Percentiles rank a stretch among this genome's conserved stretches.
phyloP scores from a whole-genome alignment of 1,140 invertebrate genomes.

The Colletes gigas region DNA sequence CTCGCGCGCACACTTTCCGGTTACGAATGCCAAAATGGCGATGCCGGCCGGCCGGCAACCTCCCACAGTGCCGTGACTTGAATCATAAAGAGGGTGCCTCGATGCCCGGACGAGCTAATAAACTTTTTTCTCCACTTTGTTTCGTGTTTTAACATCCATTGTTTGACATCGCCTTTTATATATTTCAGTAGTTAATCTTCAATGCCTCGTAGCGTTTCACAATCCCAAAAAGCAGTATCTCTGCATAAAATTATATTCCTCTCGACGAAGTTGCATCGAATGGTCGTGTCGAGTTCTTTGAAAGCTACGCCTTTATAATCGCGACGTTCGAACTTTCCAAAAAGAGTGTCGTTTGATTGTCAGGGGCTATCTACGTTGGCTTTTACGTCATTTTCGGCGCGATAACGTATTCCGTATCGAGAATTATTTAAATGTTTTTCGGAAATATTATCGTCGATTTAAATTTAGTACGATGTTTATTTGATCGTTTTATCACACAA shows the following conservation, averaged over 20 bases:
- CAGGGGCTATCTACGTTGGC: too few relatives aligned
- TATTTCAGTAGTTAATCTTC: not conserved
- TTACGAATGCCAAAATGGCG: constrained; percentile 80
- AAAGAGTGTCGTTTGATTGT: not conserved
- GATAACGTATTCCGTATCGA: too few relatives aligned
- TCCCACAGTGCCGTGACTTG: constrained; percentile 66
- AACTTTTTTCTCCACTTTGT: not conserved
- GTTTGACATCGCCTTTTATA: too few relatives aligned
- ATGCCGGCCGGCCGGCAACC: constrained; percentile 72
- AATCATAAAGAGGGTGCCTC: constrained; percentile 11
- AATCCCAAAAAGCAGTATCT: not conserved
- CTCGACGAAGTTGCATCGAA: not conserved
- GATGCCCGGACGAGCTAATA: not conserved
- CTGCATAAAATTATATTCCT: not conserved
- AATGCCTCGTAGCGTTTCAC: not conserved
- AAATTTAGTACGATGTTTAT: not conserved
- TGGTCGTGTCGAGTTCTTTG: not conserved
- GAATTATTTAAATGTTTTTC: too few relatives aligned
- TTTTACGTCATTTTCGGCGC: too few relatives aligned
- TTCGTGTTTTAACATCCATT: not conserved
- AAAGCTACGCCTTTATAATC: not conserved
- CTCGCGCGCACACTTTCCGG: constrained; percentile 70
- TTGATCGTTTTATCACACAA: too few relatives aligned
- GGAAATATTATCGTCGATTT: not conserved
- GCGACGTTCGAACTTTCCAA: not conserved